A percentile compares a stretch with the other conserved stretches of the same genome.
phyloP scores from a whole-genome alignment of 2,113 vertebrate genomes.

The Ia io region DNA sequence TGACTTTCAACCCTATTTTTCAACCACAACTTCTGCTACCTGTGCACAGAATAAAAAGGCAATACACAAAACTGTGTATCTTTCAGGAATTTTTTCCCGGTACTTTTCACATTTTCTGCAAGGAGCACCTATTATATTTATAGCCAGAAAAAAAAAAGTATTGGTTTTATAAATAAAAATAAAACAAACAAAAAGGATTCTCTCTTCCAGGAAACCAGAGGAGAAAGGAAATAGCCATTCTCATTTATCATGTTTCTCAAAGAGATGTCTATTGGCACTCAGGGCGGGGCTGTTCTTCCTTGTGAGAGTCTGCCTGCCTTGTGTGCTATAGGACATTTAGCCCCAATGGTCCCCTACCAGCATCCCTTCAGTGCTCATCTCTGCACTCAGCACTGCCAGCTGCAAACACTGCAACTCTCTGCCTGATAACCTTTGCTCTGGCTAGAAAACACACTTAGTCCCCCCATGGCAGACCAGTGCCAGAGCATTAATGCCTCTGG shows the following conservation, averaged over 20 bases:
- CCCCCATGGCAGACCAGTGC: neutral
- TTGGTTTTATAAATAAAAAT: neutral
- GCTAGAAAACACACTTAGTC: neutral
- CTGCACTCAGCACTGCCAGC: neutral
- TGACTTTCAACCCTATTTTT: neutral
- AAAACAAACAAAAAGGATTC: neutral
- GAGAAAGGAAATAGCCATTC: neutral
- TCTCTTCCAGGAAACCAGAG: neutral
- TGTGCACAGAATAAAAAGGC: neutral
- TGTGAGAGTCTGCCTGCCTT: neutral
- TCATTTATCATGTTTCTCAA: neutral
- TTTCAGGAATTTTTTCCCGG: neutral
- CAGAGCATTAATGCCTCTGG: neutral
- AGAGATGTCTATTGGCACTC: neutral
- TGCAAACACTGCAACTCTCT: neutral
- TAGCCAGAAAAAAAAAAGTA: neutral
- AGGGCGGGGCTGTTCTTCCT: neutral
- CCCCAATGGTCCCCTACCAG: neutral
- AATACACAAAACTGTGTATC: neutral
- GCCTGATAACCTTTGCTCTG: neutral
- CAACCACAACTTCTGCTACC: neutral
- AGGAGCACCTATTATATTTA: neutral
- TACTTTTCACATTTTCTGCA: neutral
- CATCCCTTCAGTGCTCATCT: neutral
- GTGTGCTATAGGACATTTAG: too few species aligned